Evolutionary conservation across 2,888 invertebrate species (phyloP).

Genomic region (Scaptomyza tumidula): DNA sequence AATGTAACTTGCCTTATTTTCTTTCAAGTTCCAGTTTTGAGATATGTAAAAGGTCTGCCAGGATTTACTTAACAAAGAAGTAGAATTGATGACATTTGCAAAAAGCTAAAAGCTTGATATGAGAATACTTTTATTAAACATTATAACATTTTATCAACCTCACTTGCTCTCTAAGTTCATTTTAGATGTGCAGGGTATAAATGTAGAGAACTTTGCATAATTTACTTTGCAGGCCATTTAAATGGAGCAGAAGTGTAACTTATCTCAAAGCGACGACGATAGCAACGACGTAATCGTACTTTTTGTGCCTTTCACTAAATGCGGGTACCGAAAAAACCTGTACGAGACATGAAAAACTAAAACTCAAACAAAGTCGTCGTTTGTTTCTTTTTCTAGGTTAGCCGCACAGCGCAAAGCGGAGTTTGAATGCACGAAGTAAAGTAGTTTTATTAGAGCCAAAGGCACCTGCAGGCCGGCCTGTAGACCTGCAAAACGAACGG

Average conservation of each 20-base stretch:
- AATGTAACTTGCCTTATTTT: too few species aligned
- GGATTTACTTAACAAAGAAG: too few species aligned
- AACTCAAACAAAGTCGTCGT: constrained; percentile 34
- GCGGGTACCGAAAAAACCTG: constrained; percentile 49
- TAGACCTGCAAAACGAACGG: constrained; percentile 58
- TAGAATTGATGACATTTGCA: too few species aligned
- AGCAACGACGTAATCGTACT: constrained; percentile 61
- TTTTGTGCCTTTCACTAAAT: constrained; percentile 71
- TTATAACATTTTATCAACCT: constrained; percentile 16
- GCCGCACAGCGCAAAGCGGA: constrained; percentile 55
- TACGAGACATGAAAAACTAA: constrained; percentile 49
- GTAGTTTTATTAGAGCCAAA: constrained; percentile 31
- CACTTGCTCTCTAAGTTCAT: too few species aligned
- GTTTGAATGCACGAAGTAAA: constrained; percentile 40
- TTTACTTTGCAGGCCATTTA: constrained; percentile 77
- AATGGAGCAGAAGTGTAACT: constrained; percentile 81
- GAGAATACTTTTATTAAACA: too few species aligned
- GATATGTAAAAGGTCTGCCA: too few species aligned
- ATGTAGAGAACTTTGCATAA: constrained; percentile 75
- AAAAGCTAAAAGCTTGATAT: too few species aligned
- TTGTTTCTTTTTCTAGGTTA: constrained; percentile 68
- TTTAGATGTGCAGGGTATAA: constrained; percentile 17
- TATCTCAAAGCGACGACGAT: constrained; percentile 69
- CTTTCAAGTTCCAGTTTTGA: too few species aligned
- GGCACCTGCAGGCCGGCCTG: constrained; percentile 65